phyloP scores from a whole-genome alignment of 2,113 vertebrate genomes.

The Rhinichthys klamathensis region DNA sequence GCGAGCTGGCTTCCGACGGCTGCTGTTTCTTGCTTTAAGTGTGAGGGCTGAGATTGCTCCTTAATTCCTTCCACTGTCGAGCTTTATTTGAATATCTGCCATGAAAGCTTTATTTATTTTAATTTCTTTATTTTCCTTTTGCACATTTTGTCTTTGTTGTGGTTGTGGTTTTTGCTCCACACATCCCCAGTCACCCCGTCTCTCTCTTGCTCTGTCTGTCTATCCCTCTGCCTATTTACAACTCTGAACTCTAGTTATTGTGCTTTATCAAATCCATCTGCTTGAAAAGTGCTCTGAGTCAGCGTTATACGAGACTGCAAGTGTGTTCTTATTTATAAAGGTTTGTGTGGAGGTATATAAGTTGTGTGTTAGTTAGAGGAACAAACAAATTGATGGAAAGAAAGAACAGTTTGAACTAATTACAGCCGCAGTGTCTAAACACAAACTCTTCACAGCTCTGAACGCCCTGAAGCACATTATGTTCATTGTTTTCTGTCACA shows the following conservation, averaged over 20 bases:
- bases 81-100: conserved; percentile 42
- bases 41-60: conserved; percentile 49
- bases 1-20: background rate
- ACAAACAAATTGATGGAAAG: background rate
- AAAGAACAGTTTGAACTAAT: background rate
- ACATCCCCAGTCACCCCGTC: too few relatives aligned
- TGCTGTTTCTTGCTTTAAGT: conserved; percentile 30
- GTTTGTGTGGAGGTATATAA: conserved; percentile 17
- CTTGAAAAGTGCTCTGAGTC: background rate
- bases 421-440: background rate
- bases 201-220: background rate
- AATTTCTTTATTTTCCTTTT: conserved; percentile 39
- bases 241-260: background rate
- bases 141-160: conserved; percentile 10
- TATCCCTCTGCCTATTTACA: background rate
- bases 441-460: background rate
- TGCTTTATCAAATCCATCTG: background rate
- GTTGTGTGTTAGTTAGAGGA: background rate
- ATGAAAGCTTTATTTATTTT: conserved; percentile 39
- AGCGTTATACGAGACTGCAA: background rate
- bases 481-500: background rate
- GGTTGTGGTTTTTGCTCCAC: background rate
- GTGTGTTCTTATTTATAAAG: background rate
- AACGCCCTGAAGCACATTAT: background rate
- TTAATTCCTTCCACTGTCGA: conserved; percentile 40